Evolutionary conservation across 1,140 invertebrate species (phyloP), one percentile per base, ranked within the genome.

Genomic region (Phenacoccus solenopsis): DNA sequence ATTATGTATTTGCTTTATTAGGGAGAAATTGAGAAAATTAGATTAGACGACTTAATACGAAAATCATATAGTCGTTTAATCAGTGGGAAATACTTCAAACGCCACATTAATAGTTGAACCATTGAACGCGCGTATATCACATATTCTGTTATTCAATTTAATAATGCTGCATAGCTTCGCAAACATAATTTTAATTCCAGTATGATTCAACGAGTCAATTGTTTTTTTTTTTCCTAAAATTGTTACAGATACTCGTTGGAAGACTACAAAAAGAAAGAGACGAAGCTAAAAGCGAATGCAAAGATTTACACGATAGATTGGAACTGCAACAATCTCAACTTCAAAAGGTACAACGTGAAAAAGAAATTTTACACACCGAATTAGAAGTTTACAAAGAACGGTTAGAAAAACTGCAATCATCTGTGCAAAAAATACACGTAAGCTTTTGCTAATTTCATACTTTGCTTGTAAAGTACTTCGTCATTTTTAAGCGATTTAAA

Each of bases 181-280:
- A n/a, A n/a, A n/a, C n/a, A n/a, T n/a, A n/a, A n/a, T n/a, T n/a
- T n/a, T n/a, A n/a, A n/a, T n/a, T n/a, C n/a, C n/a, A n/a, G n/a
- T n/a, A n/a, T n/a, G n/a, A n/a, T 16, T 49, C 38, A 49, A 49
- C 4, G 16, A n/a, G 32, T 38, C 9, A 24, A 64, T 59, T 25
- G 21, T 64, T 64, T 64, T 20, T 3, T 20, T 61, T 61, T 61
- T 61, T 24, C 22, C 21, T 9, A 56, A 28, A 56, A 64, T 70
- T 69, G 49, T 73, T 73, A 49, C 69, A 89, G 86, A 81, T 81
- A 68, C 80, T 87, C 74, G 81, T 92, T 77, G 84, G 86, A 61
- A 85, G 90, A 73, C 81, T 94, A 69, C 91, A 94, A 78, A 95
- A 95, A 78, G 93, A 96, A 78, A 83, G 89, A 73, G 93, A 96